Evolutionary conservation across 2,888 invertebrate species (phyloP), one percentile per base, ranked within the genome.

Genomic region (Prosapia bicincta): DNA sequence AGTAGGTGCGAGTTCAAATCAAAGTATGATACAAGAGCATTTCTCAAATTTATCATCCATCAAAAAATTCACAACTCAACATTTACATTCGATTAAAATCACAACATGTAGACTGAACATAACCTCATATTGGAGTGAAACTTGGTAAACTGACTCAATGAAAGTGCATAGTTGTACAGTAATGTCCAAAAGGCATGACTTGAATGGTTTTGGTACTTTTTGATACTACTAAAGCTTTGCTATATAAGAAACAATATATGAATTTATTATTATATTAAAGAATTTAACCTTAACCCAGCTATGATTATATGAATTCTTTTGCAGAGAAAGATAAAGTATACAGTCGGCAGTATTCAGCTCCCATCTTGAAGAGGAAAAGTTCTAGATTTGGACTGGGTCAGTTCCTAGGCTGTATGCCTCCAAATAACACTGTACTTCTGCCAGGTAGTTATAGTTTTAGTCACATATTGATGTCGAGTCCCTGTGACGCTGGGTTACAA

Each of bases 311-410:
- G n/a, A n/a, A n/a, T n/a, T n/a, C 30, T 30, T 30, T 38, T 54
- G n/a, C 88, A 87, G 92, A 93, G 81, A 94, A 93, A 85, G 95
- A 95, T 85, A 95, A 94, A 85, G 90, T 93, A 81, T 94, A 95
- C 86, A 93, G 90, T 82, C 91, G 98, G 9, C 98, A 98, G 87
- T 94, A 95, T 85, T 97, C 97, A 24, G 97, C 97, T 68, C 97
- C 98, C n/a, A 92, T 97, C 83, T 89, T 97, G 82, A 96, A 96
- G 86, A 89, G 96, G 86, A 96, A 96, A 88, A 95, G 93, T 81
- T 96, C 96, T 79, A 92, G 94, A 82, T 95, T 97, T 86, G 95
- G 96, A 82, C 88, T 96, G 86, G 95, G 95, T 86, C 93, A 94
- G 90, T 91, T 93, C 86, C 87, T 91, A 88, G 89, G 88, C 86